Evolutionary conservation across 1,140 invertebrate genomes (phyloP).

Genomic region (Neodiprion virginianus): DNA sequence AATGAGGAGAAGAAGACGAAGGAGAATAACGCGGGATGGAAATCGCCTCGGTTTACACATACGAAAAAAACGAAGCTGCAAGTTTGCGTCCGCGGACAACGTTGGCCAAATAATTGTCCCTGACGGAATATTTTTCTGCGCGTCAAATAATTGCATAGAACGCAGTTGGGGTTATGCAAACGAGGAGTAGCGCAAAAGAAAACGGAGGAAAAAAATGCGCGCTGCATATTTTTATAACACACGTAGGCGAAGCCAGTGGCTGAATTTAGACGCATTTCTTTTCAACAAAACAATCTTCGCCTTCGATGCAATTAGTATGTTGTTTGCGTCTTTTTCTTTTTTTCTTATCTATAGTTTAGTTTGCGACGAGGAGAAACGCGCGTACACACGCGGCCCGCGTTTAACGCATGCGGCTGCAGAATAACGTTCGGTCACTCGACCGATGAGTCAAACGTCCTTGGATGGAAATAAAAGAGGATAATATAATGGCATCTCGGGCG

Average conservation of each 20-base stretch:
- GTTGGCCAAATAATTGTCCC: no score
- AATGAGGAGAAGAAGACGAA: no score
- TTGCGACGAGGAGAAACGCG: no score
- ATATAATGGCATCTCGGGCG: background rate
- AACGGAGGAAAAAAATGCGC: background rate
- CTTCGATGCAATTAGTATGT: constrained; percentile 41
- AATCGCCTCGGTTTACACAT: no score
- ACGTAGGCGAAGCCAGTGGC: background rate
- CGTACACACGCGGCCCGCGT: no score
- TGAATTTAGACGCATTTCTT: constrained; percentile 5
- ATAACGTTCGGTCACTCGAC: constrained; percentile 24
- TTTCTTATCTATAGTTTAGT: no score
- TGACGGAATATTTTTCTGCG: no score
- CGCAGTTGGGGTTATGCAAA: background rate
- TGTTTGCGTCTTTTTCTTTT: constrained; percentile 33
- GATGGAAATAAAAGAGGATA: constrained; percentile 39
- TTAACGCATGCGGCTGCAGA: background rate
- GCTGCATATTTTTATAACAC: background rate
- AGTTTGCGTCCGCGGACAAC: no score
- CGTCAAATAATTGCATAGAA: no score
- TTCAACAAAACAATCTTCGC: constrained; percentile 16
- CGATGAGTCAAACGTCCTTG: constrained; percentile 48
- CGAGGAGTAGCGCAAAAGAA: background rate
- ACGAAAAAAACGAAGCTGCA: no score
- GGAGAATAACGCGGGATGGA: no score